Conservation (phyloP, 1,140 invertebrate species). For the Pygmarrhopalites habei region DNA sequence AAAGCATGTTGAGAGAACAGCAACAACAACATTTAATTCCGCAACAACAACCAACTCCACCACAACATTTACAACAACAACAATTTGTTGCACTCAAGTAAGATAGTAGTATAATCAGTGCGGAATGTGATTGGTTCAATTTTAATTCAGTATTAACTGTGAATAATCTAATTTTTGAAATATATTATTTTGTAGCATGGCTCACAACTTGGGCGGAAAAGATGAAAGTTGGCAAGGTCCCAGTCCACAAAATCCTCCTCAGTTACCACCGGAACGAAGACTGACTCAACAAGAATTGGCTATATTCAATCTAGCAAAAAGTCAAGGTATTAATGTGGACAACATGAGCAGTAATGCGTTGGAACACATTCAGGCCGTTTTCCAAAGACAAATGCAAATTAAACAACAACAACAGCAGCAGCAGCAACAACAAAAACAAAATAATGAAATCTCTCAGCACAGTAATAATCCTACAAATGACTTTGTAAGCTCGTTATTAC, state of each 20-base stretch:
- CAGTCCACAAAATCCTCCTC: background rate
- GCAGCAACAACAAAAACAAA: background rate
- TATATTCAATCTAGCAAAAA: conserved; percentile 34
- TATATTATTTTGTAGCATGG: no score
- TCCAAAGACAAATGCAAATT: conserved; percentile 28
- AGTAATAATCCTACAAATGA: background rate
- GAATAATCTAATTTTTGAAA: no score
- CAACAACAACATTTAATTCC: conserved; percentile 39
- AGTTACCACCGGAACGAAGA: background rate
- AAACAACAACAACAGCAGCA: background rate
- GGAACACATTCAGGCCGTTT: conserved; percentile 33
- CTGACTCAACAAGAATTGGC: conserved; percentile 35
- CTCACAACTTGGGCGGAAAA: no score
- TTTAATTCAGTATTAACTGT: no score
- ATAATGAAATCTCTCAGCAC: no score
- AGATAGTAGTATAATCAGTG: no score
- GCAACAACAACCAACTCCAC: background rate
- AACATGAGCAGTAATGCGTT: conserved; percentile 19
- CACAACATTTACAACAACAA: background rate
- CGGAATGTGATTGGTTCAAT: no score
- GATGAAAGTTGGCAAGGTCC: no score
- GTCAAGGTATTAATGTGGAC: conserved; percentile 20
- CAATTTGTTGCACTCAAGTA: background rate
- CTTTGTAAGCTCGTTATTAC: background rate
- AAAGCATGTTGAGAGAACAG: conserved; percentile 37